Evolutionary conservation across 2,797 vertebrate species (phyloP).

Genomic region (Etheostoma perlongum): DNA sequence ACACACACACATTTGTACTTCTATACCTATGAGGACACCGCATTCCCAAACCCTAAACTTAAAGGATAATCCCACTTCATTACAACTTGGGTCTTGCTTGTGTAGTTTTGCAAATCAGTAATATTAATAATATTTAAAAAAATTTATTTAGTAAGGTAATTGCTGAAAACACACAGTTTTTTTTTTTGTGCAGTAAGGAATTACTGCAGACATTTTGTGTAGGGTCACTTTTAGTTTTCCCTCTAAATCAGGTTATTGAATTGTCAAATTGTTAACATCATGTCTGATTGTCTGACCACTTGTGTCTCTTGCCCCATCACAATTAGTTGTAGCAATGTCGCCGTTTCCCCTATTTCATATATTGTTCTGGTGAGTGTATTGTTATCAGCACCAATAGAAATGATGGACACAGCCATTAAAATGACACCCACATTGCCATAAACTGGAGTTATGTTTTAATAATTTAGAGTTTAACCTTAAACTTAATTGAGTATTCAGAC

Average conservation of each 20-base stretch:
- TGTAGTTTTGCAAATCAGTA: not conserved
- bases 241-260: not conserved
- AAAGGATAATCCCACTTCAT: not conserved
- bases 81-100: constrained; percentile 2
- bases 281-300: not conserved
- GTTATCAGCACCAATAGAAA: constrained; percentile 7
- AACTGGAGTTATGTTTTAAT: not conserved
- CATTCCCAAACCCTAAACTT: not conserved
- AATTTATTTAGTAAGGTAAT: not conserved
- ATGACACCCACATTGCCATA: constrained; percentile 4
- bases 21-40: not conserved
- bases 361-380: not conserved
- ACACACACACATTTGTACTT: not conserved
- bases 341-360: not conserved
- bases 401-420: not conserved
- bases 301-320: not conserved
- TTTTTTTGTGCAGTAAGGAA: not conserved
- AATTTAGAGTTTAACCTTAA: constrained; percentile 2
- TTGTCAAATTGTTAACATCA: not conserved
- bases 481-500: constrained; percentile 1
- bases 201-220: not conserved
- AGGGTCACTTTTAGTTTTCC: not conserved
- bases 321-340: not conserved
- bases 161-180: not conserved
- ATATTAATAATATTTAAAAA: not conserved